Percentiles rank a stretch among this genome's conserved stretches.
These are phyloP conservation scores for Micromussa lordhowensis DNA, from an alignment of 92 coral and sea anemone genomes.

Conservation along the genomic window DNA sequence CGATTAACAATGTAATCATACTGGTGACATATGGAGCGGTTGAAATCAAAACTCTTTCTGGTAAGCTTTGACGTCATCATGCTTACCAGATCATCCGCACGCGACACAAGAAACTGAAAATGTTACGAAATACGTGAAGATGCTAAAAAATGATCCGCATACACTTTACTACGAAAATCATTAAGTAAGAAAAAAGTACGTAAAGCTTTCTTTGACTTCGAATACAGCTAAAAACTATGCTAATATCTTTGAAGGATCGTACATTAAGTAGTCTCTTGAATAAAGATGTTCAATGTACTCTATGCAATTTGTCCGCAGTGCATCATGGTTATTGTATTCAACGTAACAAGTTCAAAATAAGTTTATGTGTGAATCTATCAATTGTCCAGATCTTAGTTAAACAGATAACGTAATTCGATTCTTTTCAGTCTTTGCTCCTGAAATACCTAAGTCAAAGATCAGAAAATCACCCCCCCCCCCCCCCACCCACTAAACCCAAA, in stretches of 20 bases:
- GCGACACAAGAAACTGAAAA: conserved; percentile 76
- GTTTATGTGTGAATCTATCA: background rate
- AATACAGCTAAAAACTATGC: too few relatives aligned
- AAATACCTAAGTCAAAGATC: background rate
- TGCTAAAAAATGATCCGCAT: too few relatives aligned
- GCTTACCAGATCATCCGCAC: conserved; percentile 75
- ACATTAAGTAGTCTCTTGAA: too few relatives aligned
- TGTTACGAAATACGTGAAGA: background rate
- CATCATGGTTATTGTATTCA: background rate
- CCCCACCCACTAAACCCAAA: too few relatives aligned
- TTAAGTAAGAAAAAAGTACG: too few relatives aligned
- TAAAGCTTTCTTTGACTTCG: too few relatives aligned
- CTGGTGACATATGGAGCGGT: conserved; percentile 92
- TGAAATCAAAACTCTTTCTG: conserved; percentile 78
- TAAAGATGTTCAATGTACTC: background rate
- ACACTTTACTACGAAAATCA: too few relatives aligned
- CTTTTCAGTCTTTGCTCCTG: background rate
- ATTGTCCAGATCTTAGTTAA: too few relatives aligned
- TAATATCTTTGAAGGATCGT: too few relatives aligned
- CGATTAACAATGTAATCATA: conserved; percentile 94
- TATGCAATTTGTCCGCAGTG: background rate
- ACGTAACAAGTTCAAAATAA: background rate
- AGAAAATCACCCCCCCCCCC: background rate
- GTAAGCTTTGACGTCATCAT: conserved; percentile 76
- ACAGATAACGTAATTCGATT: background rate